These are phyloP conservation scores for Proisotoma minuta DNA, from an alignment of 2,888 invertebrate genomes.

Conservation along the genomic window DNA sequence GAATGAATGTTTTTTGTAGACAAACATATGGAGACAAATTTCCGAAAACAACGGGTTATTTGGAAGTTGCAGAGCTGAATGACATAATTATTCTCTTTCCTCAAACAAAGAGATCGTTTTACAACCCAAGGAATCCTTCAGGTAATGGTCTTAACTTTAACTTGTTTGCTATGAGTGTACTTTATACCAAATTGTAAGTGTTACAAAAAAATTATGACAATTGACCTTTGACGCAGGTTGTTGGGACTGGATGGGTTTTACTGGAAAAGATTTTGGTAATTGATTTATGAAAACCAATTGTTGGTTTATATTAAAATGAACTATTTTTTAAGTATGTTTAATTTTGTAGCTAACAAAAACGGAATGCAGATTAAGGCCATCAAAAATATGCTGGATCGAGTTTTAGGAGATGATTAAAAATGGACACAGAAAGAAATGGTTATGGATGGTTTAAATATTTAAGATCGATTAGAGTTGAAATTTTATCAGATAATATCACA, in stretches of 20 bases:
- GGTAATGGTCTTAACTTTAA: no score
- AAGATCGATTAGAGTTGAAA: no score
- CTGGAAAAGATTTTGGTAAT: constrained; percentile 35
- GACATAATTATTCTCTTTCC: constrained; percentile 41
- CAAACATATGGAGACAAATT: constrained; percentile 36
- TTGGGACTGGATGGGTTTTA: constrained; percentile 43
- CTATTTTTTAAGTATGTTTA: no score
- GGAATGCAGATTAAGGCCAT: not conserved
- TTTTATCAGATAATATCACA: no score
- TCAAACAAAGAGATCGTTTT: constrained; percentile 21
- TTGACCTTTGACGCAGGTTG: constrained; percentile 23
- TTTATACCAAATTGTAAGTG: not conserved
- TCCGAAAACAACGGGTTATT: constrained; percentile 36
- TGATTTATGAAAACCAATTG: not conserved
- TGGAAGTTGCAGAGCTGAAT: constrained; percentile 39
- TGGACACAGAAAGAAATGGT: not conserved
- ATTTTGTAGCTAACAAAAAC: not conserved
- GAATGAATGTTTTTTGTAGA: constrained; percentile 13
- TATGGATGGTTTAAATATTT: no score
- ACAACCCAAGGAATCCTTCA: constrained; percentile 22
- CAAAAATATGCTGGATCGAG: not conserved
- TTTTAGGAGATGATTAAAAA: not conserved
- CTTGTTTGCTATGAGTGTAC: not conserved
- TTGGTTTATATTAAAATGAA: not conserved
- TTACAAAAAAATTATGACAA: not conserved